Percentiles rank a stretch among this genome's conserved stretches.
Conservation (phyloP, 2,888 invertebrate species). For the Rambutsinella grinnellia region DNA sequence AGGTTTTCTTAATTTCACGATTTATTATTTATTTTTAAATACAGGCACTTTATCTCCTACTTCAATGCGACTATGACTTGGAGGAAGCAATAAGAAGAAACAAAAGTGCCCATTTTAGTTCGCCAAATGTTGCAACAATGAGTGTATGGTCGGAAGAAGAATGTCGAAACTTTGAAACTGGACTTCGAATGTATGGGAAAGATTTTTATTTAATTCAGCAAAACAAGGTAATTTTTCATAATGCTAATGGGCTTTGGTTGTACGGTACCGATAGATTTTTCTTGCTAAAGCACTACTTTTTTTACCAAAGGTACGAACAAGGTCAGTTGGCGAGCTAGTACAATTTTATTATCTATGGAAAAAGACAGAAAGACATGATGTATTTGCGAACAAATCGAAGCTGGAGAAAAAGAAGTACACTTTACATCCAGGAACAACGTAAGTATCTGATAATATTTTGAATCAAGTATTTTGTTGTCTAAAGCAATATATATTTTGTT, state of each 20-base stretch:
- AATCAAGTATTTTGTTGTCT: slow-evolving; percentile 7
- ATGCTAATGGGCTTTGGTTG: not conserved
- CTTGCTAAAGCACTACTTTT: slow-evolving; percentile 25
- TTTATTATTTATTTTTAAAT: slow-evolving; percentile 23
- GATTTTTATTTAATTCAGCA: slow-evolving; percentile 95
- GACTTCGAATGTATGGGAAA: slow-evolving; percentile 92
- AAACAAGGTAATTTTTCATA: slow-evolving; percentile 80
- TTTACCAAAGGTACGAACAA: slow-evolving; percentile 80
- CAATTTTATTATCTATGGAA: slow-evolving; percentile 96
- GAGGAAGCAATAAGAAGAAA: slow-evolving; percentile 90
- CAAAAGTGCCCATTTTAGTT: slow-evolving; percentile 76
- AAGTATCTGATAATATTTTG: slow-evolving; percentile 67
- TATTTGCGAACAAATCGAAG: slow-evolving; percentile 85
- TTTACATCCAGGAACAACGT: slow-evolving; percentile 91
- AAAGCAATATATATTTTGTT: slow-evolving; percentile 2
- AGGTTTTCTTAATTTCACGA: not conserved
- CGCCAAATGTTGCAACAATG: slow-evolving; percentile 79
- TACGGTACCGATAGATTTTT: not conserved
- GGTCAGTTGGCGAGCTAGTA: slow-evolving; percentile 96
- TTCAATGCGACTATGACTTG: slow-evolving; percentile 95
- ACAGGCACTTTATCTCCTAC: slow-evolving; percentile 88
- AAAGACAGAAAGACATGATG: slow-evolving; percentile 97
- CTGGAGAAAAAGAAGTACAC: slow-evolving; percentile 94
- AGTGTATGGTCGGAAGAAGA: slow-evolving; percentile 98
- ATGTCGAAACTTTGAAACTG: slow-evolving; percentile 96